Evolutionary conservation across 2,888 invertebrate species (phyloP), one percentile per base, ranked within the genome.

Genomic region (Monopis laevigella): DNA sequence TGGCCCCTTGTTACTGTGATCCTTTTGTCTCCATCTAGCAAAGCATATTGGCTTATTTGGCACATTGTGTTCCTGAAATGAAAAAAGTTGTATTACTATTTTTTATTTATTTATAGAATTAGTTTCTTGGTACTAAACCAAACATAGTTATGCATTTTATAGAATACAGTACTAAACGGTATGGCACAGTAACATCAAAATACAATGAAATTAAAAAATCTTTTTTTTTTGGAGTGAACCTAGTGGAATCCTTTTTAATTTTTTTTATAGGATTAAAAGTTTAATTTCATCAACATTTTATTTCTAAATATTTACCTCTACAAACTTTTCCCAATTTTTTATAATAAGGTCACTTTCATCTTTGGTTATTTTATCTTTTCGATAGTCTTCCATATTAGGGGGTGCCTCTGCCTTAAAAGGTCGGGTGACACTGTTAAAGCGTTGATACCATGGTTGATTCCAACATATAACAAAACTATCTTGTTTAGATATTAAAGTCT

Each of bases 381-480:
- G 51, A 51, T 57, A 69, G 32, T 47, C 42, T 18, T 57, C 28
- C 3, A 10, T 52, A 8, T 18, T 7, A 32, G 48, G 35, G n/a
- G 49, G 35, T 40, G 50, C 47, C 43, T 49, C 43, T 11, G 10
- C 40, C 40, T 57, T 49, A 4, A 62, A 35, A 32, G 56, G 54
- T 19, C 65, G 54, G 12, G 68, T 62, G 2, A 68, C 44, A 12
- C 56, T 51, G 27, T 48, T 55, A 12, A 54, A 45, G 39, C 51
- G 42, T 54, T 75, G 77, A 50, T 73, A 77, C 75, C 73, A 75
- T 3, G 77, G 77, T 46, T 60, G 65, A 4, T 58, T 47, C 77
- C 77, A 77, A 27, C 58, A 55, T 41, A 74, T 56, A 3, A 18
- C 28, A 4, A 21, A 21, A 21, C 8, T 7, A 21, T 21, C 24